Evolutionary conservation across 2,888 invertebrate genomes (phyloP), one percentile per base, ranked within the genome.

Genomic region (Amitus sp.): DNA sequence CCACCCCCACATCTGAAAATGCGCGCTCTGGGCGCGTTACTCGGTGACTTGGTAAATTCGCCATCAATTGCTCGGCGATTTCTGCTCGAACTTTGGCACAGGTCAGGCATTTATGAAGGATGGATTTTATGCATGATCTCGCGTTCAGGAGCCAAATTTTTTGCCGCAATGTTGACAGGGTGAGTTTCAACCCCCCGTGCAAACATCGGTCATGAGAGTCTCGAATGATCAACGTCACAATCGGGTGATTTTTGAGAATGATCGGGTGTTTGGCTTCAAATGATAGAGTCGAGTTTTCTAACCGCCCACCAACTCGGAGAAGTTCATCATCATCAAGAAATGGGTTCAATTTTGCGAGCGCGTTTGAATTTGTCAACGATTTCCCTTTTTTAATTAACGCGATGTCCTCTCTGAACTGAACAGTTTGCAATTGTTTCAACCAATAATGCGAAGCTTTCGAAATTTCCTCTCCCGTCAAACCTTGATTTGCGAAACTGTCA

Each of bases 141-240:
- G 42, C 33, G 13, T 43, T 19, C 1, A 56, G 13, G 9, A 56
- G 10, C 56, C 57, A 57, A 39, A 17, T 9, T n/a, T 17, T 33
- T 18, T 17, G 30, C 19, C 45, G 17, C 5, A 57, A 13, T 1
- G 47, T 47, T 2, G 50, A 23, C 7, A 51, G 40, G 2, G 57
- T 57, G 1, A 57, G 23, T 4, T 33, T 7, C n/a, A 19, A 5
- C 2, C 48, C 48, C 2, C 55, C 55, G 17, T 55, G 48, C 0
- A 55, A 19, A 10, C 50, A 42, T 7, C 42, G 17, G 12, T 50
- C 17, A 28, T 50, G 50, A n/a, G 27, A 18, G 17, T 28, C 3
- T 2, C 20, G 20, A 9, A 48, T 19, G 1, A 48, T 19, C 37
- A 37, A 37, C n/a, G 6, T 37, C 10, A 37, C 37, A 12, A 7